These are phyloP conservation scores for Porites cylindrica DNA, from an alignment of 92 coral and sea anemone species.

Conservation along the genomic window DNA sequence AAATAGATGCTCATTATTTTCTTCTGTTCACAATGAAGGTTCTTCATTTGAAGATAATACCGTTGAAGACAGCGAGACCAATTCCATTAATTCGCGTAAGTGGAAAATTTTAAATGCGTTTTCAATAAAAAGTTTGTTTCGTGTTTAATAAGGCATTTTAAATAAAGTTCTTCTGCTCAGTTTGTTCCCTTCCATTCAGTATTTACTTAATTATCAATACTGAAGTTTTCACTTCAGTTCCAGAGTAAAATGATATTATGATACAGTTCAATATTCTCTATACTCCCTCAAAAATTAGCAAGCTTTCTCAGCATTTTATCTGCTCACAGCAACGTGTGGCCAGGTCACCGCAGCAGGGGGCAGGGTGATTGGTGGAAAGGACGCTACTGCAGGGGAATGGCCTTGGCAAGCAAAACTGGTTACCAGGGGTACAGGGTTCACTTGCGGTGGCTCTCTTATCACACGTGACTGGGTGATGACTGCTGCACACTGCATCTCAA, in stretches of 20 bases:
- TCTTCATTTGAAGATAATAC: not conserved
- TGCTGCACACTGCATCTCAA: slow-evolving; percentile 85
- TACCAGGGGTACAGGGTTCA: slow-evolving; percentile 60
- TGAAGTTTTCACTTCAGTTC: not conserved
- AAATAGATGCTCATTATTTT: not conserved
- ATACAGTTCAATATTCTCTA: not conserved
- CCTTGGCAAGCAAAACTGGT: slow-evolving; percentile 84
- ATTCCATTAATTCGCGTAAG: slow-evolving; percentile 23
- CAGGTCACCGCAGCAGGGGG: slow-evolving; percentile 40
- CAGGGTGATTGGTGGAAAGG: slow-evolving; percentile 70
- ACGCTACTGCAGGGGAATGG: slow-evolving; percentile 78
- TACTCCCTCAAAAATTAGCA: not conserved
- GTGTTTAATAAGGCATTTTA: not conserved
- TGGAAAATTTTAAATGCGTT: not conserved
- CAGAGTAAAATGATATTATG: not conserved
- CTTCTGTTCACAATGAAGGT: not conserved
- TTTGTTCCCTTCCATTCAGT: no score
- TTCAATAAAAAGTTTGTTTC: not conserved
- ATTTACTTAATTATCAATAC: no score
- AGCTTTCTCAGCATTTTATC: not conserved
- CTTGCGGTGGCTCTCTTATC: slow-evolving; percentile 85
- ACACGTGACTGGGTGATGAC: slow-evolving; percentile 82
- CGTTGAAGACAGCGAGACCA: not conserved
- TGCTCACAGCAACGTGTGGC: slow-evolving; percentile 64
- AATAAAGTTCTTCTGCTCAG: no score